Evolutionary conservation across 2,888 invertebrate genomes (phyloP).

Genomic region (Pandemis corylana): DNA sequence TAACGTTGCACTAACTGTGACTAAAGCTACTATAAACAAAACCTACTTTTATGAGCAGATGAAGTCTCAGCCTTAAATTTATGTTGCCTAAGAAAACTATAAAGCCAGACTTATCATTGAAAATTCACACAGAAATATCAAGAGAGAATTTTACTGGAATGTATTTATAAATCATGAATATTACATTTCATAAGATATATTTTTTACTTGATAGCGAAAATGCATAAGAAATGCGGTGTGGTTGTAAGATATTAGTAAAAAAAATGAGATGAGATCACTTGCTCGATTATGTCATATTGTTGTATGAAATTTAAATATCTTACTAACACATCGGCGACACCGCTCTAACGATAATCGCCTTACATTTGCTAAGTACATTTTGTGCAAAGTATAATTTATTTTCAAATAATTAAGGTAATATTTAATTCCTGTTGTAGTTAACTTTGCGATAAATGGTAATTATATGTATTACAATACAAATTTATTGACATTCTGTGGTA

Average conservation of each 20-base stretch:
- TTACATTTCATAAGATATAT: conserved; percentile 62
- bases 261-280: conserved; percentile 79
- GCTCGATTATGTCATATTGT: conserved; percentile 65
- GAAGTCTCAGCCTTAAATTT: conserved; percentile 45
- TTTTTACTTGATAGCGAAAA: conserved; percentile 53
- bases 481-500: conserved; percentile 60
- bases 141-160: conserved; percentile 76
- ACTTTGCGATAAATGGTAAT: conserved; percentile 64
- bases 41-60: conserved; percentile 18
- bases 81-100: conserved; percentile 75
- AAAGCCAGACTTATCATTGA: conserved; percentile 73
- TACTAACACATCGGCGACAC: conserved; percentile 61
- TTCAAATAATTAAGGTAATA: conserved; percentile 71
- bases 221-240: conserved; percentile 53
- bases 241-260: conserved; percentile 43
- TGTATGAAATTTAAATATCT: conserved; percentile 62
- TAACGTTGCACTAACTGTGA: neutral
- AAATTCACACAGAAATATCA: conserved; percentile 70
- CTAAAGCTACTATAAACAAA: conserved; percentile 19
- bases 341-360: conserved; percentile 59
- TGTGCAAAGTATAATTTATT: conserved; percentile 72
- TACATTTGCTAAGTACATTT: conserved; percentile 78
- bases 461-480: conserved; percentile 62
- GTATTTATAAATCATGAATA: conserved; percentile 62
- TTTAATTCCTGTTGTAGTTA: conserved; percentile 51